Conservation (phyloP, 2,113 vertebrate genomes). For the Microcebus griseorufus region DNA sequence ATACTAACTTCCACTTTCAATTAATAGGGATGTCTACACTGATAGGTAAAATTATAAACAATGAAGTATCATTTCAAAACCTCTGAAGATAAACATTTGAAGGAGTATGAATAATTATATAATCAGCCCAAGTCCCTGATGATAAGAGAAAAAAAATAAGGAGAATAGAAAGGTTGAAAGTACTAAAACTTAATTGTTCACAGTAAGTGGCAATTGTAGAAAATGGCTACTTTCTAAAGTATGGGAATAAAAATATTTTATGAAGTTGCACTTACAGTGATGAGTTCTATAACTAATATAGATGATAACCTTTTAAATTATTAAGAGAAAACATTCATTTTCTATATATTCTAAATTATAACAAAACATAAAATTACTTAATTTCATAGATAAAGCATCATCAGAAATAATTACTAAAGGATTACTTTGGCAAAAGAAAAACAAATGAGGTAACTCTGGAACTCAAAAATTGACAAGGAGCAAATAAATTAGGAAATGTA, state of each 20-base stretch:
- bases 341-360: background rate
- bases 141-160: background rate
- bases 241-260: background rate
- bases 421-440: background rate
- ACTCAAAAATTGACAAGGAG: background rate
- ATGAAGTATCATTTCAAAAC: background rate
- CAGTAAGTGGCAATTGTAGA: background rate
- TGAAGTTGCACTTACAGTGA: background rate
- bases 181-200: background rate
- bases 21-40: background rate
- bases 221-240: background rate
- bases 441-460: background rate
- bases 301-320: background rate
- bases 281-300: background rate
- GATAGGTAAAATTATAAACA: background rate
- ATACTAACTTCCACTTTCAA: background rate
- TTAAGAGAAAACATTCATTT: background rate
- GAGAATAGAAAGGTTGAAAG: background rate
- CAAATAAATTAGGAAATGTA: background rate
- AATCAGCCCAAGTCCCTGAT: background rate
- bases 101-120: background rate
- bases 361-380: background rate
- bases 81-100: background rate
- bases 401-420: background rate
- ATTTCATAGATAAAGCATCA: background rate